These are phyloP conservation scores for Oncorhynchus gorbuscha DNA, from an alignment of 2,113 vertebrate genomes.

Conservation along the genomic window DNA sequence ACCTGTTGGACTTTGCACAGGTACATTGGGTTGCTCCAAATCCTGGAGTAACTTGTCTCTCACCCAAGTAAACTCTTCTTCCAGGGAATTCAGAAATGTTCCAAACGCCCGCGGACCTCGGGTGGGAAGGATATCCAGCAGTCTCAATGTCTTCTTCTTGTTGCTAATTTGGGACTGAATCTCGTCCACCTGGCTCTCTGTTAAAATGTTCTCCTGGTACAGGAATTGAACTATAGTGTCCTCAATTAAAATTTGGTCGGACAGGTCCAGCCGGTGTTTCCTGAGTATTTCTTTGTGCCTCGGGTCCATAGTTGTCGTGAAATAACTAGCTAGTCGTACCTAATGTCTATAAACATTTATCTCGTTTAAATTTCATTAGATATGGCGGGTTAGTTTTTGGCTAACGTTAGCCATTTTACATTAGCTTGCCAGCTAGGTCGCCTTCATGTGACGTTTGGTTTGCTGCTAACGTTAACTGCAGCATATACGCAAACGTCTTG, in stretches of 20 bases:
- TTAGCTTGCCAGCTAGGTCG: too few species aligned
- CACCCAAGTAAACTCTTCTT: conserved; percentile 86
- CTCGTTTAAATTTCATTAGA: too few species aligned
- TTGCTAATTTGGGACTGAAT: conserved; percentile 80
- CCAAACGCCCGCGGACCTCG: conserved; percentile 87
- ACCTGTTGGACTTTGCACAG: conserved; percentile 58
- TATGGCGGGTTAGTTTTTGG: too few species aligned
- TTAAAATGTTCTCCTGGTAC: conserved; percentile 87
- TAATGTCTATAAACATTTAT: too few species aligned
- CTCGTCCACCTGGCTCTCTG: conserved; percentile 79
- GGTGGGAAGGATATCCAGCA: conserved; percentile 85
- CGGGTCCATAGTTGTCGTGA: conserved; percentile 76
- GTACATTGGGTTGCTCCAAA: conserved; percentile 9
- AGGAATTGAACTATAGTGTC: conserved; percentile 85
- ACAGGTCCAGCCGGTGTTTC: conserved; percentile 78
- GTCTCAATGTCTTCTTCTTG: conserved; percentile 74
- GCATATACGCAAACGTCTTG: too few species aligned
- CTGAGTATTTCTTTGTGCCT: conserved; percentile 82
- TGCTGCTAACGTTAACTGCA: too few species aligned
- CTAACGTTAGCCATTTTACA: too few species aligned
- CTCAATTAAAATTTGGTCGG: conserved; percentile 81
- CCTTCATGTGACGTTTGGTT: too few species aligned
- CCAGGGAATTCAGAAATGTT: conserved; percentile 79
- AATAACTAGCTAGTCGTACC: background rate
- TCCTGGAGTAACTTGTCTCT: conserved; percentile 73